Evolutionary conservation across 2,113 vertebrate species (phyloP).

Genomic region (Hyla sarda): DNA sequence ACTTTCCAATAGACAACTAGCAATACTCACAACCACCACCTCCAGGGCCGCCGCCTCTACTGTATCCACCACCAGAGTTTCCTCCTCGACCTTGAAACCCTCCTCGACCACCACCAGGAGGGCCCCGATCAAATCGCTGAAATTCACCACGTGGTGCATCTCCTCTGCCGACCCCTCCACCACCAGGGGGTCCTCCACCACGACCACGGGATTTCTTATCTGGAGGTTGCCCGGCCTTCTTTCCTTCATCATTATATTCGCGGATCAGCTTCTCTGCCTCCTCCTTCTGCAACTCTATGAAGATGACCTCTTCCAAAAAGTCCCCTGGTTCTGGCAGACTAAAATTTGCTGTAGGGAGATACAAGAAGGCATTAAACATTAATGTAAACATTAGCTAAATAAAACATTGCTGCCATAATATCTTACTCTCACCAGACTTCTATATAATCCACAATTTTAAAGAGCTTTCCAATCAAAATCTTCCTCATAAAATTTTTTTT

Average conservation of each 20-base stretch:
- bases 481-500: too few species aligned
- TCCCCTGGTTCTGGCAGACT: slow-evolving; percentile 84
- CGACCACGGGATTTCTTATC: slow-evolving; percentile 90
- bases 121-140: slow-evolving; percentile 83
- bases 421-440: too few species aligned
- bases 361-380: too few species aligned
- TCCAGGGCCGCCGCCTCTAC: background rate
- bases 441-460: too few species aligned
- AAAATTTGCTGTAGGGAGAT: slow-evolving; percentile 80
- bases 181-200: slow-evolving; percentile 74
- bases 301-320: slow-evolving; percentile 85
- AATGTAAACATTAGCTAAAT: background rate
- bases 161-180: slow-evolving; percentile 74
- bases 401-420: too few species aligned
- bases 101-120: slow-evolving; percentile 71
- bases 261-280: slow-evolving; percentile 84
- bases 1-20: background rate
- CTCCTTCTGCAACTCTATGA: slow-evolving; percentile 80
- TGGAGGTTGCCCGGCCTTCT: slow-evolving; percentile 84
- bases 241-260: slow-evolving; percentile 90
- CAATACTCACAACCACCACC: background rate
- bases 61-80: slow-evolving; percentile 70
- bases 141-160: slow-evolving; percentile 68
- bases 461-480: too few species aligned
- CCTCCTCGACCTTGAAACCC: slow-evolving; percentile 79